Conservation (phyloP, 1,140 invertebrate genomes). For the Maniola jurtina region DNA sequence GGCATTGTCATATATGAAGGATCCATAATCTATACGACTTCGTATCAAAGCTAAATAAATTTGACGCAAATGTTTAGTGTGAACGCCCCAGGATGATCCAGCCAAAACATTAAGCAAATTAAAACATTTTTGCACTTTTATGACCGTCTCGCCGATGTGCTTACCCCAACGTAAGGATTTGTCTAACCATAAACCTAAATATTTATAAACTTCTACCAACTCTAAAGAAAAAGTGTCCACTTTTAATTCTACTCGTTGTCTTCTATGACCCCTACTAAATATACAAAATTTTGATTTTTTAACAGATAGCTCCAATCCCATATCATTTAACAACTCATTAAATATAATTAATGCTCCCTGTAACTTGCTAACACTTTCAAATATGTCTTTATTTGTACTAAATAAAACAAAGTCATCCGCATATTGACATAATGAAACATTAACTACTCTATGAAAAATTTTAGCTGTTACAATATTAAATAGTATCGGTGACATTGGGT, state of each 20-base stretch:
- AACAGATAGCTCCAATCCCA: slow-evolving; percentile 32
- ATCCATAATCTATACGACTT: slow-evolving; percentile 31
- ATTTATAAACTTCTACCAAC: slow-evolving; percentile 17
- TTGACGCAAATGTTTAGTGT: slow-evolving; percentile 33
- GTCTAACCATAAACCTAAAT: slow-evolving; percentile 35
- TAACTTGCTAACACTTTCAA: slow-evolving; percentile 10
- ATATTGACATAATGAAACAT: slow-evolving; percentile 33
- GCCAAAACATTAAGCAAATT: slow-evolving; percentile 29
- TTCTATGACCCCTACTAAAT: slow-evolving; percentile 27
- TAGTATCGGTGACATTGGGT: slow-evolving; percentile 37
- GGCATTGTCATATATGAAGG: slow-evolving; percentile 18
- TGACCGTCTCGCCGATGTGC: slow-evolving; percentile 32
- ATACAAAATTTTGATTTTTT: slow-evolving; percentile 32
- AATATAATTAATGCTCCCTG: slow-evolving; percentile 22
- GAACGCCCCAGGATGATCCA: slow-evolving; percentile 31
- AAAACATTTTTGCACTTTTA: slow-evolving; percentile 12
- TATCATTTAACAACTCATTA: slow-evolving; percentile 12
- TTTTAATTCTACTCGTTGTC: neutral
- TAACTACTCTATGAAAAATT: slow-evolving; percentile 20
- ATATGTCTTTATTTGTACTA: slow-evolving; percentile 12
- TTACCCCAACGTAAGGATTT: slow-evolving; percentile 24
- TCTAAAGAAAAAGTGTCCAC: neutral
- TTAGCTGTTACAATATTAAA: slow-evolving; percentile 38
- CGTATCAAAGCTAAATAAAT: slow-evolving; percentile 34
- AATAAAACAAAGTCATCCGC: slow-evolving; percentile 39